A percentile compares a stretch with the other conserved stretches of the same genome.
Evolutionary conservation across 30 jellyfish, hydroid and myxozoan genomes (phyloP).

Genomic region (Aurelia sp.): DNA sequence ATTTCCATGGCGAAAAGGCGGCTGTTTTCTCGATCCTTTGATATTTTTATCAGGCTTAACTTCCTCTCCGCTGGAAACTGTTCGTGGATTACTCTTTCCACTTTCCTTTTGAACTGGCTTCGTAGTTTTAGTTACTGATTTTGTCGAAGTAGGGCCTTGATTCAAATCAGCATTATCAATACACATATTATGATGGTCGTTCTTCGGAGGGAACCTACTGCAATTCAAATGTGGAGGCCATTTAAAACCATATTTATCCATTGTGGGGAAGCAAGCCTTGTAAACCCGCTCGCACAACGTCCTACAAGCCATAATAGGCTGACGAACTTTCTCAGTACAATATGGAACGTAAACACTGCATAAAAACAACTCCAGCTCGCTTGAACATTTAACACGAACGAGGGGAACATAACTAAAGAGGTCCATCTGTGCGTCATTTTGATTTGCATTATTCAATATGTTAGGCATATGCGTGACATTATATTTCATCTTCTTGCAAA

Average conservation of each 20-base stretch:
- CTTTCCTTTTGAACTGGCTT: constrained; percentile 4
- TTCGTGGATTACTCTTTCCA: constrained; percentile 37
- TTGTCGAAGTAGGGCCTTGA: constrained; percentile 31
- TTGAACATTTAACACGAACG: constrained; percentile 78
- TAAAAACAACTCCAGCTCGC: constrained; percentile 81
- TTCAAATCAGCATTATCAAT: constrained; percentile 65
- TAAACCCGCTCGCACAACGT: constrained; percentile 93
- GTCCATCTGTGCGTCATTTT: constrained; percentile 70
- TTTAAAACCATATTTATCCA: constrained; percentile 52
- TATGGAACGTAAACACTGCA: constrained; percentile 93
- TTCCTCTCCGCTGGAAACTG: constrained; percentile 40
- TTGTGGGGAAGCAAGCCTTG: constrained; percentile 48
- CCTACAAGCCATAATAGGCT: constrained; percentile 88
- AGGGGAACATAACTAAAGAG: constrained; percentile 71
- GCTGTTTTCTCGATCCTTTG: constrained; percentile 19
- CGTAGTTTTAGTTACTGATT: constrained; percentile 3
- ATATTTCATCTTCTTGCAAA: constrained; percentile 85
- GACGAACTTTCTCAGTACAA: constrained; percentile 84
- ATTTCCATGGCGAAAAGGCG: constrained; percentile 13
- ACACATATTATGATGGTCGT: constrained; percentile 72
- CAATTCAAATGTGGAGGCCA: constrained; percentile 91
- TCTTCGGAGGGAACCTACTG: constrained; percentile 80
- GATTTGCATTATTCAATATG: constrained; percentile 56
- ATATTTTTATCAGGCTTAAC: constrained; percentile 27
- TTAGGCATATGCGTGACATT: constrained; percentile 88